Percentiles rank a stretch among this genome's conserved stretches.
Evolutionary conservation across 2,113 vertebrate species (phyloP).

Genomic region (Helogale parvula): DNA sequence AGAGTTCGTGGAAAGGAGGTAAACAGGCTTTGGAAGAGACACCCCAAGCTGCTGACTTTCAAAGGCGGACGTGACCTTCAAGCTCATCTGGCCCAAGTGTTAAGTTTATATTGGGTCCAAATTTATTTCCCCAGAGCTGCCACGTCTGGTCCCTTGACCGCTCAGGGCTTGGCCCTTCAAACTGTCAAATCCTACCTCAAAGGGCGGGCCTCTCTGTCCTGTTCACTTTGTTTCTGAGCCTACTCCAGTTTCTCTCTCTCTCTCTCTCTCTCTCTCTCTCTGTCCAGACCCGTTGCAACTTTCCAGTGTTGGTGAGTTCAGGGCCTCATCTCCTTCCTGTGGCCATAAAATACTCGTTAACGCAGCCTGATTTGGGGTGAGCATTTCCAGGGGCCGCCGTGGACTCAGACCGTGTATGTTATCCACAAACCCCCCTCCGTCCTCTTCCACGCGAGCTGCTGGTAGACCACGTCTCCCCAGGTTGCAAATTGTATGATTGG

Average conservation of each 20-base stretch:
- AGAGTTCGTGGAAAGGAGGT: not conserved
- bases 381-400: not conserved
- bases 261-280: rapidly evolving
- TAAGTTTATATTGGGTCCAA: not conserved
- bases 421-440: not conserved
- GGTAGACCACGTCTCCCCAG: not conserved
- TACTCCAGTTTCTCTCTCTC: not conserved
- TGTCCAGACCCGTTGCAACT: not conserved
- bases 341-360: not conserved
- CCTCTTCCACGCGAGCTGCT: not conserved
- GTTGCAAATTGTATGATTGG: not conserved
- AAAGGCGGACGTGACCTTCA: not conserved
- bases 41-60: not conserved
- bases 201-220: too few species aligned
- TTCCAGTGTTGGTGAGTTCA: not conserved
- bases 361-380: not conserved
- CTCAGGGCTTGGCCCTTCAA: not conserved
- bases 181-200: not conserved
- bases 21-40: not conserved
- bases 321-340: not conserved
- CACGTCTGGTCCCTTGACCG: not conserved
- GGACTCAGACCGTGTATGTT: rapidly evolving
- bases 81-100: not conserved
- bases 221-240: not conserved
- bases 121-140: not conserved